A percentile compares a stretch with the other conserved stretches of the same genome.
These are phyloP conservation scores for Sphenodon punctatus DNA, from an alignment of 2,797 vertebrate genomes.

Conservation along the genomic window DNA sequence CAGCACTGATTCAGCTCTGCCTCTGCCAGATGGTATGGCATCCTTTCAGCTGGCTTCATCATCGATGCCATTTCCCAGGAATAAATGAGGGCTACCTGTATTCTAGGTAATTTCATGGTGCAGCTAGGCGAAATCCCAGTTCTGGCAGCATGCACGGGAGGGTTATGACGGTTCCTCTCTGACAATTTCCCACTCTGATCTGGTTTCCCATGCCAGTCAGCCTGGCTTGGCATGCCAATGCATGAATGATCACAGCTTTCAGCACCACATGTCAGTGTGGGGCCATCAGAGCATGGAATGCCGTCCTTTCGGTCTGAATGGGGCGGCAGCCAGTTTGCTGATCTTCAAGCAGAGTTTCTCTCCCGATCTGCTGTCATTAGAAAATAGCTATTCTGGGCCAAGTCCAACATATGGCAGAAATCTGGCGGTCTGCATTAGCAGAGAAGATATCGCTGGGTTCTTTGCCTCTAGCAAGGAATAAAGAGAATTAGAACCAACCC, in stretches of 20 bases:
- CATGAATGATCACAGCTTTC: not conserved
- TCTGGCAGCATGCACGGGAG: rapidly evolving
- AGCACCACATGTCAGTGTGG: rapidly evolving
- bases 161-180: not conserved
- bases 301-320: not conserved
- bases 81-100: not conserved
- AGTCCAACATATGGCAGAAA: conserved; percentile 41
- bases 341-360: not conserved
- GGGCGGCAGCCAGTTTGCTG: not conserved
- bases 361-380: not conserved
- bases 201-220: too few species aligned
- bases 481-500: conserved; percentile 10
- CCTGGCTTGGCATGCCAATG: not conserved
- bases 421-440: not conserved
- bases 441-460: not conserved
- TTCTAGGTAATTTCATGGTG: not conserved
- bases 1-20: not conserved
- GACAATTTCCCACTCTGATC: rapidly evolving
- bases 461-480: conserved; percentile 43
- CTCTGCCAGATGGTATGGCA: not conserved
- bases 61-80: not conserved
- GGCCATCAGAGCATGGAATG: rapidly evolving
- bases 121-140: rapidly evolving
- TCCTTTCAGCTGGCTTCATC: not conserved
- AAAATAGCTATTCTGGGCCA: conserved; percentile 15